Percentiles rank a stretch among this genome's conserved stretches.
phyloP scores from a whole-genome alignment of 2,113 vertebrate species.

The Perca fluviatilis region DNA sequence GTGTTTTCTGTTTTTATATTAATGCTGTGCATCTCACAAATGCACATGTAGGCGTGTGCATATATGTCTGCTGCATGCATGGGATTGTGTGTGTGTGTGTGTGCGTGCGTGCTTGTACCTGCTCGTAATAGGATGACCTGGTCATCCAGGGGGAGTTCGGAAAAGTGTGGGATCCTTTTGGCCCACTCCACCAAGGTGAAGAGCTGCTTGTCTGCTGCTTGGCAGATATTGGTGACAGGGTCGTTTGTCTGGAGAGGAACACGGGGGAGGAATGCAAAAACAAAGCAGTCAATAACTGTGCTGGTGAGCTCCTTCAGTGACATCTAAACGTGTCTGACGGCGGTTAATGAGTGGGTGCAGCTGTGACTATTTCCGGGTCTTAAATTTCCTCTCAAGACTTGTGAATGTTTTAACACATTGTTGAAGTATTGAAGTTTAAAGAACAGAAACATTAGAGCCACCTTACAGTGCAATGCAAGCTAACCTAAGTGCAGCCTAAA shows the following conservation, averaged over 20 bases:
- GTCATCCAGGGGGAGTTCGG: constrained; percentile 92
- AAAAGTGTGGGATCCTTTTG: constrained; percentile 96
- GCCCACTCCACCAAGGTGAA: constrained; percentile 98
- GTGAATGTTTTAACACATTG: background rate
- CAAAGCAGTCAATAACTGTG: background rate
- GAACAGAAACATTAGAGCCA: no score
- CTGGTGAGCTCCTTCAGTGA: background rate
- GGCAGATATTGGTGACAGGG: constrained; percentile 97
- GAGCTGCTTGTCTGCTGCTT: constrained; percentile 96
- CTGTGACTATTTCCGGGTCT: constrained; percentile 6
- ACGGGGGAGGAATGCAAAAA: background rate
- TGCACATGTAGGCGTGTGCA: background rate
- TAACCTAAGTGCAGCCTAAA: background rate
- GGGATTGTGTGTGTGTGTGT: background rate
- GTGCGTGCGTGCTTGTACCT: constrained; percentile 80
- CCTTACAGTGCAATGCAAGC: background rate
- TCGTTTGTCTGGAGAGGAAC: constrained; percentile 88
- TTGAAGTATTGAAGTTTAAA: background rate
- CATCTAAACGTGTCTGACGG: background rate
- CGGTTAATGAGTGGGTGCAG: constrained; percentile 4
- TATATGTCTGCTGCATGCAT: background rate
- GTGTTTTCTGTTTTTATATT: background rate
- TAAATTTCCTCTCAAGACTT: constrained; percentile 4
- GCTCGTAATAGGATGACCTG: constrained; percentile 96
- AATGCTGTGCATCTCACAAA: background rate